A percentile compares a stretch with the other conserved stretches of the same genome.
These are phyloP conservation scores for Brachionus paranguensis DNA, from an alignment of 1,140 invertebrate species.

Conservation along the genomic window DNA sequence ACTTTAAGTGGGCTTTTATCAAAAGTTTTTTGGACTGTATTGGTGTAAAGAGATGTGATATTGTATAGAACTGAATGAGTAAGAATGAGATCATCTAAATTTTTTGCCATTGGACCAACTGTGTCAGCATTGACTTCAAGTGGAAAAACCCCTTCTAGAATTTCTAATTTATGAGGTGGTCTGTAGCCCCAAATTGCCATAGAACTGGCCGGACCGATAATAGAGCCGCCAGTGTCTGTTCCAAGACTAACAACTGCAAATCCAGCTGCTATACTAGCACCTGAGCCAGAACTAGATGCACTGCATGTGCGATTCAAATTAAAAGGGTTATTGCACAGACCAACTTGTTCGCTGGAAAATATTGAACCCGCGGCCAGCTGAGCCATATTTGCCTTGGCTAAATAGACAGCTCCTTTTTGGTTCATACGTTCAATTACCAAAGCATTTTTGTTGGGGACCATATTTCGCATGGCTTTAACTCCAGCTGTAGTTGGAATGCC, in stretches of 20 bases:
- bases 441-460: neutral
- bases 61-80: neutral
- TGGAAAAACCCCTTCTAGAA: neutral
- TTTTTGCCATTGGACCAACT: neutral
- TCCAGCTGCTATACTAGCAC: neutral
- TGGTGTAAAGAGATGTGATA: neutral
- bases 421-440: neutral
- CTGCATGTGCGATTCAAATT: neutral
- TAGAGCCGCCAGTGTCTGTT: neutral
- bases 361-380: neutral
- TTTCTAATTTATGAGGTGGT: neutral
- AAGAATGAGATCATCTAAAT: conserved; percentile 3
- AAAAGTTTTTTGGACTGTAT: neutral
- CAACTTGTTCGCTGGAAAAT: neutral
- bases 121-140: neutral
- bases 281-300: neutral
- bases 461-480: neutral
- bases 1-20: neutral
- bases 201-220: neutral
- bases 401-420: neutral
- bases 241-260: neutral
- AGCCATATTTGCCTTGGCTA: neutral
- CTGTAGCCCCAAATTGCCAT: neutral
- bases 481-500: conserved; percentile 11
- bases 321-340: neutral